Conservation (phyloP, 2,888 invertebrate genomes). For the Cryptocheilus praepositus region DNA sequence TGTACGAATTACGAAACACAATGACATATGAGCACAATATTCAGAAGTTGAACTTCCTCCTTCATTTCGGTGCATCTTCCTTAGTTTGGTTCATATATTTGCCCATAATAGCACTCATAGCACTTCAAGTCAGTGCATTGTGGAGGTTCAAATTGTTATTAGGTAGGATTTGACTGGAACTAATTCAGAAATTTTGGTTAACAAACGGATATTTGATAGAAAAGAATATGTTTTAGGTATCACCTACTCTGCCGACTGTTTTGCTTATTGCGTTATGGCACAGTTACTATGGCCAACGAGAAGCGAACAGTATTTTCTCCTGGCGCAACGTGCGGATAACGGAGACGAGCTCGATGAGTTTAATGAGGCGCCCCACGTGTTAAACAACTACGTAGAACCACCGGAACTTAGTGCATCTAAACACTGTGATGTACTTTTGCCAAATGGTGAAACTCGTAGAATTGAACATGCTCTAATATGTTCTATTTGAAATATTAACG, state of each 20-base stretch:
- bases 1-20: conserved; percentile 85
- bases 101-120: conserved; percentile 94
- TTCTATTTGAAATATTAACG: conserved; percentile 63
- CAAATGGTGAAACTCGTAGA: conserved; percentile 59
- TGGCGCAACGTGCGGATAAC: conserved; percentile 78
- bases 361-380: conserved; percentile 92
- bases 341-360: conserved; percentile 92
- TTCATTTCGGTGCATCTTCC: conserved; percentile 98
- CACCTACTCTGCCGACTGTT: conserved; percentile 95
- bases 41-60: conserved; percentile 92
- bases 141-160: conserved; percentile 97
- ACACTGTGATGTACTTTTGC: conserved; percentile 68
- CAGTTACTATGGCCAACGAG: conserved; percentile 97
- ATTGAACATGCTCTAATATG: conserved; percentile 59
- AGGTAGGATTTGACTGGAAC: conserved; percentile 78
- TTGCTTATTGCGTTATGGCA: conserved; percentile 96
- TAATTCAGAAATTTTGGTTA: too few species aligned
- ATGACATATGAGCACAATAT: conserved; percentile 88
- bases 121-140: conserved; percentile 93
- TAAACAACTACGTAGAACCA: conserved; percentile 78
- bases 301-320: conserved; percentile 92
- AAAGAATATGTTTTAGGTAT: conserved; percentile 81
- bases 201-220: not conserved
- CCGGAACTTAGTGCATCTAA: conserved; percentile 64
- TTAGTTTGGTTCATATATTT: conserved; percentile 99